A percentile compares a stretch with the other conserved stretches of the same genome.
Conservation (phyloP, 2,797 vertebrate genomes). For the Peromyscus eremicus region DNA sequence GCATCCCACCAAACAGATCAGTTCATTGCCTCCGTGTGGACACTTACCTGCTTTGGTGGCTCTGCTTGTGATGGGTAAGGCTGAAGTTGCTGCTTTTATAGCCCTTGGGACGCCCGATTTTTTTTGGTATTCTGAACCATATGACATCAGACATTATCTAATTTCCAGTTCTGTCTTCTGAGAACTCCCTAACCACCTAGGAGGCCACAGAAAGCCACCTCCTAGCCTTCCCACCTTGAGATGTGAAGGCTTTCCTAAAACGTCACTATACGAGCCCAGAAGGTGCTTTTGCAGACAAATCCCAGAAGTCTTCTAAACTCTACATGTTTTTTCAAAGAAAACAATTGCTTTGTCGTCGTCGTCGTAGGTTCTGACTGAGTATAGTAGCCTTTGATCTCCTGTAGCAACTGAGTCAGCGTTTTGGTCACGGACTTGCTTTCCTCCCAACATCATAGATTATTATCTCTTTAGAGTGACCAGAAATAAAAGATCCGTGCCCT, state of each 20-base stretch:
- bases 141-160: slow-evolving; percentile 89
- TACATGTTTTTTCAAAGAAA: slow-evolving; percentile 77
- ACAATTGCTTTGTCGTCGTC: slow-evolving; percentile 23
- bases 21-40: not conserved
- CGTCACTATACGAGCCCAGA: slow-evolving; percentile 60
- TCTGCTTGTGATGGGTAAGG: slow-evolving; percentile 77
- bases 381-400: slow-evolving; percentile 55
- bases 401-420: slow-evolving; percentile 50
- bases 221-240: slow-evolving; percentile 74
- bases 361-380: slow-evolving; percentile 57
- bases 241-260: slow-evolving; percentile 74
- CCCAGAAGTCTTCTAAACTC: slow-evolving; percentile 77
- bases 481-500: slow-evolving; percentile 51
- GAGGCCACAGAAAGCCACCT: slow-evolving; percentile 85
- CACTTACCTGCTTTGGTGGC: slow-evolving; percentile 82
- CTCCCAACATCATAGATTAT: slow-evolving; percentile 68
- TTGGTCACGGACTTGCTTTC: slow-evolving; percentile 71
- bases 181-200: slow-evolving; percentile 88
- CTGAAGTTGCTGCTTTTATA: slow-evolving; percentile 87
- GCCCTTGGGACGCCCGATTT: slow-evolving; percentile 71
- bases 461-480: slow-evolving; percentile 75
- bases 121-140: slow-evolving; percentile 79
- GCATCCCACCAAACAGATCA: not conserved
- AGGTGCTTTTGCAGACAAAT: slow-evolving; percentile 76
- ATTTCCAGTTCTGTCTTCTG: slow-evolving; percentile 89